These are phyloP conservation scores for Falco columbarius DNA, from an alignment of 2,797 vertebrate genomes.

Conservation along the genomic window DNA sequence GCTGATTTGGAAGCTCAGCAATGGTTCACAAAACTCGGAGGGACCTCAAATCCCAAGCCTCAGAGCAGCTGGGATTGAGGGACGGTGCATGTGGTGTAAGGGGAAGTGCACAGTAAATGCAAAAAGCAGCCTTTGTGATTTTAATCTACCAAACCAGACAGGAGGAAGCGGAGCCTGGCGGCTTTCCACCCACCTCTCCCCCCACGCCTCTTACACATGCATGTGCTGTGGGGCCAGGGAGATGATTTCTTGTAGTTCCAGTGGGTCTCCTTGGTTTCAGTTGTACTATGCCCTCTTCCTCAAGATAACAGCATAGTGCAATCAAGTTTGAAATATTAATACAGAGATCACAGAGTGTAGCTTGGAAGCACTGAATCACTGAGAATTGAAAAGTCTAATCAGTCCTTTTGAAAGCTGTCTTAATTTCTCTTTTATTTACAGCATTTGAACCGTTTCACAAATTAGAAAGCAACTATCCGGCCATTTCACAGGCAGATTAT, in stretches of 20 bases:
- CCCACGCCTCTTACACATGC: accelerated
- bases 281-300: background rate
- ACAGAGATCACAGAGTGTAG: background rate
- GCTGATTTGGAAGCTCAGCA: background rate
- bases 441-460: conserved; percentile 65
- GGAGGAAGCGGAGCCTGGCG: background rate
- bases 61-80: background rate
- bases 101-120: background rate
- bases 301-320: conserved; percentile 13
- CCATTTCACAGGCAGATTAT: conserved; percentile 66
- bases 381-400: conserved; percentile 57
- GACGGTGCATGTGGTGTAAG: background rate
- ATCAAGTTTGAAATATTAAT: conserved; percentile 55
- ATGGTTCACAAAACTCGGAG: background rate
- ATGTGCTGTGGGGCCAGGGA: accelerated
- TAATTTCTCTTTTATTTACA: conserved; percentile 71
- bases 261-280: background rate
- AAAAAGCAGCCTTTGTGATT: background rate
- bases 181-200: background rate
- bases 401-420: conserved; percentile 66
- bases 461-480: conserved; percentile 65
- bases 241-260: background rate
- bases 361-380: conserved; percentile 32
- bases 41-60: background rate
- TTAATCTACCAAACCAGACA: background rate